Evolutionary conservation across 2,888 invertebrate genomes (phyloP).

Genomic region (Gibbula magus): DNA sequence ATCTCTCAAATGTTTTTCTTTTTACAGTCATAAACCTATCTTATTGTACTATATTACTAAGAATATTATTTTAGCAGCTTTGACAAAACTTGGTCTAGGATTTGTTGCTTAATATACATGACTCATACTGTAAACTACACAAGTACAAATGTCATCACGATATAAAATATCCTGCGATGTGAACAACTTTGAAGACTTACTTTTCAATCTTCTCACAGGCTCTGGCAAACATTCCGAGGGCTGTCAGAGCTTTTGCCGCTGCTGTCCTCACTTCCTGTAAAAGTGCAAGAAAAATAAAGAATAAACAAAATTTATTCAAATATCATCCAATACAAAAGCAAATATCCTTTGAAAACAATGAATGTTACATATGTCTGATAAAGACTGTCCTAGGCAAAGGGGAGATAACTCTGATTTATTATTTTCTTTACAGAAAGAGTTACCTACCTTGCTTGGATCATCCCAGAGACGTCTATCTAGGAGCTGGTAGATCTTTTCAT

Average conservation of each 20-base stretch:
- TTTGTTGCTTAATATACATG: too few species aligned
- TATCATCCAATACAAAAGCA: neutral
- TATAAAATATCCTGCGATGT: too few species aligned
- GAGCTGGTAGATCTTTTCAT: constrained; percentile 64
- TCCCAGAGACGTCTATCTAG: constrained; percentile 70
- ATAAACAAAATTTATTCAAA: neutral
- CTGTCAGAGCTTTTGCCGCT: constrained; percentile 69
- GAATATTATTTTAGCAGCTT: too few species aligned
- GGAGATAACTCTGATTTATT: neutral
- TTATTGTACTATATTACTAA: too few species aligned
- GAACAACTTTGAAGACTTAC: constrained; percentile 49
- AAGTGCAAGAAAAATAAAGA: neutral
- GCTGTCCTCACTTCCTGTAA: constrained; percentile 68
- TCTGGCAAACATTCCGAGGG: constrained; percentile 70
- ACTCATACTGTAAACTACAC: too few species aligned
- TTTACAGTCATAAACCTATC: too few species aligned
- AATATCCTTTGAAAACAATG: neutral
- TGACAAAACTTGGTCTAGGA: too few species aligned
- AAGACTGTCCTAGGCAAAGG: neutral
- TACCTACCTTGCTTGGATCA: constrained; percentile 68
- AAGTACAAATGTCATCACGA: too few species aligned
- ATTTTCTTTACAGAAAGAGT: neutral
- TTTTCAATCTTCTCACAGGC: constrained; percentile 71
- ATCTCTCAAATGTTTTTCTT: too few species aligned
- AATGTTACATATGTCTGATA: neutral